These are phyloP conservation scores for Limosa lapponica DNA, from an alignment of 2,797 vertebrate genomes.

Conservation along the genomic window DNA sequence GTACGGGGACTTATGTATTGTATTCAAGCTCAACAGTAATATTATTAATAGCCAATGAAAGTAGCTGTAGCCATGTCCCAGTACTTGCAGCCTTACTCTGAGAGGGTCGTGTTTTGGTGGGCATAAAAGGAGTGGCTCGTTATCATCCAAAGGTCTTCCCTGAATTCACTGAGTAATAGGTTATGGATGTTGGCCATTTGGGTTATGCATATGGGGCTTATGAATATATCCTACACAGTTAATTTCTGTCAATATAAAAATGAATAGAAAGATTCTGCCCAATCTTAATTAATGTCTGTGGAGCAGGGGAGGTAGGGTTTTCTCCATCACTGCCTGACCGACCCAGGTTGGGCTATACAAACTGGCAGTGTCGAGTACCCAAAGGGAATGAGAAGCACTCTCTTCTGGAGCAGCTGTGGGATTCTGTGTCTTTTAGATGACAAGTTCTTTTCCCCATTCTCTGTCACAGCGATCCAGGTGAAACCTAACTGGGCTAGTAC, in stretches of 20 bases:
- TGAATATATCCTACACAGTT: not conserved
- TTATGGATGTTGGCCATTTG: not conserved
- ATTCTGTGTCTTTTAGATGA: not conserved
- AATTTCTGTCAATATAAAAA: conserved; percentile 55
- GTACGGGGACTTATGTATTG: not conserved
- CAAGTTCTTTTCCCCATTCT: not conserved
- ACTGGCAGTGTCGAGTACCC: not conserved
- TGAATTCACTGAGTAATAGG: not conserved
- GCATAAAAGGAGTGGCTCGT: not conserved
- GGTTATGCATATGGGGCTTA: not conserved
- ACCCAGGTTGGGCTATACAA: not conserved
- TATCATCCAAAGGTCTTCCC: not conserved
- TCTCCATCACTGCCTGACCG: not conserved
- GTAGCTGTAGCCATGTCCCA: not conserved
- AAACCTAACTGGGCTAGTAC: not conserved
- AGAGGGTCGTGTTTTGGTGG: not conserved
- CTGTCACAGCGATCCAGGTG: not conserved
- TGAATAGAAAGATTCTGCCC: conserved; percentile 38
- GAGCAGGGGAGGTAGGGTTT: not conserved
- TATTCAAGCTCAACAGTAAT: not conserved
- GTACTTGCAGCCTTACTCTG: not conserved
- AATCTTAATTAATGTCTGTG: not conserved
- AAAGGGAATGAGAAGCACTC: not conserved
- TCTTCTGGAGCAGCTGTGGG: not conserved
- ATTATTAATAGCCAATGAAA: not conserved